Evolutionary conservation across 1,140 invertebrate species (phyloP).

Genomic region (Pomacea maculata): DNA sequence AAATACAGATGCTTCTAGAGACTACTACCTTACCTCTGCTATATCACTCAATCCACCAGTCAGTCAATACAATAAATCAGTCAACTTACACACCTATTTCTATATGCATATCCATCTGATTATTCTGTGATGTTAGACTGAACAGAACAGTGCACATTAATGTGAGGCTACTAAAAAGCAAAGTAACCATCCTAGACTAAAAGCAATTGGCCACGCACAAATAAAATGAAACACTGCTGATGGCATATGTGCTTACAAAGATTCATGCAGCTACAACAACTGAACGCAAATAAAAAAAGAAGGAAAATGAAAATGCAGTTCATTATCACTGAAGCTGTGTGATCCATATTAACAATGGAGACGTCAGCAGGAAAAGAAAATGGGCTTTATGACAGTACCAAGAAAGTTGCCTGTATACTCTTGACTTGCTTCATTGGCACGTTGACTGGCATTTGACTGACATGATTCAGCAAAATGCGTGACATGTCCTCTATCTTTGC

Average conservation of each 20-base stretch:
- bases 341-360: not conserved
- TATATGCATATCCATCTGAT: too few relatives aligned
- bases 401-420: slow-evolving; percentile 37
- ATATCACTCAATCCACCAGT: too few relatives aligned
- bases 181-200: too few relatives aligned
- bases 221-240: not conserved
- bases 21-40: too few relatives aligned
- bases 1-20: too few relatives aligned
- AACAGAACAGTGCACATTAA: too few relatives aligned
- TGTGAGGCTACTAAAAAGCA: too few relatives aligned
- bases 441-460: slow-evolving; percentile 65
- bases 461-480: slow-evolving; percentile 61
- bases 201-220: too few relatives aligned
- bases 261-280: not conserved
- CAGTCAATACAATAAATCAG: too few relatives aligned
- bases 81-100: too few relatives aligned
- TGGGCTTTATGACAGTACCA: slow-evolving; percentile 30
- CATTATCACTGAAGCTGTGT: not conserved
- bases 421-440: slow-evolving; percentile 64
- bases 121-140: too few relatives aligned
- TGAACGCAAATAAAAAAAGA: too few relatives aligned
- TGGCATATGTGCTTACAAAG: not conserved
- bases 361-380: not conserved
- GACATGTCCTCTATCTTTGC: slow-evolving; percentile 67
- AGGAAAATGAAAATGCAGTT: not conserved